Percentiles rank a stretch among this genome's conserved stretches.
Evolutionary conservation across 2,113 vertebrate species (phyloP).

Genomic region (Isurus oxyrinchus): DNA sequence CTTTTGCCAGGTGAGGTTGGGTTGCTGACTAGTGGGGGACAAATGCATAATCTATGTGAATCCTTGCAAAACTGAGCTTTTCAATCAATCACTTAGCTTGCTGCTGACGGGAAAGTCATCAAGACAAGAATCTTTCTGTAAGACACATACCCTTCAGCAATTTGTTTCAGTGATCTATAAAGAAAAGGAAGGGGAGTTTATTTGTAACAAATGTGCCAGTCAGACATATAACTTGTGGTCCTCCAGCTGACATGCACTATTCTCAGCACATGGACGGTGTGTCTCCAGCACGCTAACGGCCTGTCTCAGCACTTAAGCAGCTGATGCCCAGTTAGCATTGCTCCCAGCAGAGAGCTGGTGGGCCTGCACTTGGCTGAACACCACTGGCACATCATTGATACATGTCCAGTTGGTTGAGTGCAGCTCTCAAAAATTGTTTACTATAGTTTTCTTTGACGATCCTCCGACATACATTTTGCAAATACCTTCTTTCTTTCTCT

Average conservation of each 20-base stretch:
- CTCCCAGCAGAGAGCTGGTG: neutral
- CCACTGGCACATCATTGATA: neutral
- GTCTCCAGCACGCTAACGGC: neutral
- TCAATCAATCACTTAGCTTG: too few species aligned
- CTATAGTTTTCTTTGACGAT: neutral
- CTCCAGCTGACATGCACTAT: neutral
- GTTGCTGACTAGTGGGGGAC: too few species aligned
- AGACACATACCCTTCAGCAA: neutral
- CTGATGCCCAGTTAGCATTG: neutral
- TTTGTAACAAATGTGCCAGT: neutral
- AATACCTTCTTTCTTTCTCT: neutral
- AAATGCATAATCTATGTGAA: too few species aligned
- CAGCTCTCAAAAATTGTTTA: neutral
- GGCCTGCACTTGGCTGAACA: neutral
- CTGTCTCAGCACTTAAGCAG: neutral
- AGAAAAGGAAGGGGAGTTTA: neutral
- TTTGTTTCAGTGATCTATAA: neutral
- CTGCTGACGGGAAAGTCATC: neutral
- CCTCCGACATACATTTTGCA: neutral
- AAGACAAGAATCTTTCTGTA: neutral
- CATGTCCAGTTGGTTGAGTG: neutral
- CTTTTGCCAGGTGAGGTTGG: too few species aligned
- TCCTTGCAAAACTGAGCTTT: too few species aligned
- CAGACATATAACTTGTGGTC: neutral
- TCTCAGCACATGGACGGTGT: neutral